Percentiles rank a stretch among this genome's conserved stretches.
phyloP scores from a whole-genome alignment of 2,797 vertebrate species.

The Sebastes vulpes region DNA sequence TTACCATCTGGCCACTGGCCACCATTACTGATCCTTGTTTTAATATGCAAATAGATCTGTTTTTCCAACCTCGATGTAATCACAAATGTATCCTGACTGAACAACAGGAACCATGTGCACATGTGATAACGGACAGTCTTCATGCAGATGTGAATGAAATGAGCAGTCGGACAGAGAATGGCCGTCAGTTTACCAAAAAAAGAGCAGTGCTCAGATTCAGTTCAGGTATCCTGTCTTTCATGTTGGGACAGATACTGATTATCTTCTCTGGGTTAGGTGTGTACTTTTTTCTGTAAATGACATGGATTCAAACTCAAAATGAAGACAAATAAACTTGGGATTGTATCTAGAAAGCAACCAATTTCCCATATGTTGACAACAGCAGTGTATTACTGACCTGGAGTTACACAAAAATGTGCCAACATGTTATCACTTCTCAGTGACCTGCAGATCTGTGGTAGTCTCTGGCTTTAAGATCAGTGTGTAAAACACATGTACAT shows the following conservation, averaged over 20 bases:
- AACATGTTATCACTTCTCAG: background rate
- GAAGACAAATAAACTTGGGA: background rate
- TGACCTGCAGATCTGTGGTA: background rate
- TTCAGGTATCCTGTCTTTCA: background rate
- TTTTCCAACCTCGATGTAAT: slow-evolving; percentile 73
- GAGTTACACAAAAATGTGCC: background rate
- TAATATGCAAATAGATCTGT: slow-evolving; percentile 80
- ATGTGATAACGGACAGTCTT: slow-evolving; percentile 36
- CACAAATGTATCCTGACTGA: slow-evolving; percentile 64
- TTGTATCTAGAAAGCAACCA: background rate
- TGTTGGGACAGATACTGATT: background rate
- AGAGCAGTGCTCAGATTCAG: background rate
- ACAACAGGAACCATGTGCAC: slow-evolving; percentile 47
- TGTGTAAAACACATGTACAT: background rate
- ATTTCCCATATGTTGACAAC: background rate
- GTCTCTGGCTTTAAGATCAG: background rate
- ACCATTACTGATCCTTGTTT: slow-evolving; percentile 80
- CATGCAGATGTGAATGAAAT: slow-evolving; percentile 7
- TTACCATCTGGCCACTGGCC: slow-evolving; percentile 84
- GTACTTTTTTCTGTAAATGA: background rate
- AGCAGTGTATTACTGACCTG: background rate
- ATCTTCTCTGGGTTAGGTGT: background rate
- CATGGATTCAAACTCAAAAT: background rate
- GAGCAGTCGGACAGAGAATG: background rate
- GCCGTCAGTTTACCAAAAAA: background rate